Base-by-base conservation (phyloP, 2,888 invertebrate species). In the Nysson spinosus region DNA sequence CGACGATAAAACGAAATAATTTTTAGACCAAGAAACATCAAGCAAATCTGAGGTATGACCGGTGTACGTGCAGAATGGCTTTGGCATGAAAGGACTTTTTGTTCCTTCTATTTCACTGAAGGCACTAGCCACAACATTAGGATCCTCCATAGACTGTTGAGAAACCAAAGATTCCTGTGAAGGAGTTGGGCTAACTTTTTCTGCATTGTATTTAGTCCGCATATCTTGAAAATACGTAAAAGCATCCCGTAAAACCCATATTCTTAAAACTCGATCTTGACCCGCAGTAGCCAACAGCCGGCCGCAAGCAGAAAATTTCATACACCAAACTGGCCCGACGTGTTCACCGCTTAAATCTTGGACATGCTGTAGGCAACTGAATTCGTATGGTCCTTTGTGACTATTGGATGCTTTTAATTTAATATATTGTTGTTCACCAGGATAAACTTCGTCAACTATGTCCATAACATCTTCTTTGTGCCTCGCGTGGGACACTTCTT, bases 11-110 rank as follows among this genome's bases (percentile, higher is more conserved):
- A 99, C 93, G 84, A 99, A 99, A 87, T 98, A 97, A 88, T 98
- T 98, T 89, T 98, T 99, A 0, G 98, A 99, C 99, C 99, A 99
- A 4, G 97, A 96, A 0, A 99, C 94, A 88, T 99, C 99, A 0
- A 99, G 90, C 2, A 99, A 89, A 88, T 99, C 99, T 0, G 98
- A 97, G 0, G 96, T 96, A 87, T 99, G 99, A 0, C 98, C 99
- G 7, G 93, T 91, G 87, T 98, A 98, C 0, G 94, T 93, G 88
- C 96, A 96, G 88, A 98, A 96, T 1, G 98, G 97, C 81, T 93
- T 92, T 2, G 95, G 93, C 90, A 94, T 94, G 89, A 98, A 98
- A 1, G 93, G 93, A 34, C 91, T 88, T 65, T 88, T 89, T 39
- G 88, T 88, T 17, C 87, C 88, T 26, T 91, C 89, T 61, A 90